Base-by-base conservation (phyloP, 2,888 invertebrate species). In the Cheilosia grossa region DNA sequence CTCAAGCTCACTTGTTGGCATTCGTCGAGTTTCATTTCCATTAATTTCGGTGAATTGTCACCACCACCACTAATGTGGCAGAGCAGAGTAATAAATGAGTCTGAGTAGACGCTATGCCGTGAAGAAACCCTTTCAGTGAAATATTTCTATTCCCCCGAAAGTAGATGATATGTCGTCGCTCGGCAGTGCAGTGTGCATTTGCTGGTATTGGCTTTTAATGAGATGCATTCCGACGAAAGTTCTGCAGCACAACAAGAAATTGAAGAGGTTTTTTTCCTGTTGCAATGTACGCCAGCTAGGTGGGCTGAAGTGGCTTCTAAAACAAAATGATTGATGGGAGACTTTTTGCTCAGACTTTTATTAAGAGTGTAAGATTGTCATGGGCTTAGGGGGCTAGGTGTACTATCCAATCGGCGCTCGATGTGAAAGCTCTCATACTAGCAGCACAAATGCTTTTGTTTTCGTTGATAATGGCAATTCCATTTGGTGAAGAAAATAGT, bases 1-100 rank as follows among this genome's bases (percentile, higher is more conserved):
- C 79, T 82, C 78, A 82, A 82, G 78, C 73, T 82, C 73, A 73
- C 82, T 82, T 78, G 82, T 82, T 82, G 82, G 67, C 82, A 82
- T 73, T 82, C 67, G 78, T 82, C 78, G 73, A 73, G 79, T 82
- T 69, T 78, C 67, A 56, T 78, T 82, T 82, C 67, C 82, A 78
- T 78, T 82, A 78, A 82, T 73, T 73, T 82, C 37, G 61, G 82
- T 73, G 37, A 67, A 82, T 78, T 82, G 73, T 82, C 67, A 73
- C 82, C 82, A 78, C 27, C 67, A 73, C 82, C 82, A 78, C 82
- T 78, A 67, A 82, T 78, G 78, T 63, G 73, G 78, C 44, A 63
- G 33, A 54, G 82, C 44, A 58, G 33, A 54, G 82, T 78, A 63
- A 82, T 82, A 82, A 82, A 82, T 82, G 79, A 82, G 59, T 73